Evolutionary conservation across 2,888 invertebrate species (phyloP).

Genomic region (Lottia scabra): DNA sequence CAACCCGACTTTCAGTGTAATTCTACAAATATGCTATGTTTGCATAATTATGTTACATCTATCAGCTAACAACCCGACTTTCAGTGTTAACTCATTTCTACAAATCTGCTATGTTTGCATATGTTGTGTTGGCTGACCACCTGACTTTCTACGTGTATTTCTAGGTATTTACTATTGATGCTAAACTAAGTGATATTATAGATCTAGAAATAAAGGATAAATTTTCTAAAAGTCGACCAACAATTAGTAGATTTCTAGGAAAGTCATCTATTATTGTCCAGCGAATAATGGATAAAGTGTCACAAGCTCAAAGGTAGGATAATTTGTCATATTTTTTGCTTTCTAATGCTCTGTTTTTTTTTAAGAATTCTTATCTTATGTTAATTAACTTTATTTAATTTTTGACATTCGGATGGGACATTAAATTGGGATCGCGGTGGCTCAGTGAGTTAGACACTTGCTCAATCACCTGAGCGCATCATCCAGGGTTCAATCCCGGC

Average conservation of each 20-base stretch:
- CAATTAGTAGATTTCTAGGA: conserved; percentile 70
- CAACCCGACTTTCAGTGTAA: too few species aligned
- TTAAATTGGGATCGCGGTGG: too few species aligned
- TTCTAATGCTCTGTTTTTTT: too few species aligned
- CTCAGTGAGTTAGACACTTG: too few species aligned
- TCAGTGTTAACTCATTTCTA: too few species aligned
- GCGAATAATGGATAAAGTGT: conserved; percentile 62
- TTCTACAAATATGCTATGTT: neutral
- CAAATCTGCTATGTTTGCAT: neutral
- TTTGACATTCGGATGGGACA: too few species aligned
- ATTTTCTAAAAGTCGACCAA: conserved; percentile 71
- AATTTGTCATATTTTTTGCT: neutral
- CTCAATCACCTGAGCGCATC: too few species aligned
- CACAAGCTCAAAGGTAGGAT: conserved; percentile 30
- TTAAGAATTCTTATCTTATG: too few species aligned
- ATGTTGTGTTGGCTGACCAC: neutral
- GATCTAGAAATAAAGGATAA: conserved; percentile 72
- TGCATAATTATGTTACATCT: neutral
- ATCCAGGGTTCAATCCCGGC: too few species aligned
- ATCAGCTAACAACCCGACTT: too few species aligned
- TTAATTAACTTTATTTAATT: too few species aligned
- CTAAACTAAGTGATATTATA: conserved; percentile 67
- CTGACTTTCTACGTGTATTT: too few species aligned
- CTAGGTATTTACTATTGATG: conserved; percentile 67
- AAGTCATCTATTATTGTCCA: conserved; percentile 69